Conservation (phyloP, 1,140 invertebrate species). For the Trypoxylus dichotomus region DNA sequence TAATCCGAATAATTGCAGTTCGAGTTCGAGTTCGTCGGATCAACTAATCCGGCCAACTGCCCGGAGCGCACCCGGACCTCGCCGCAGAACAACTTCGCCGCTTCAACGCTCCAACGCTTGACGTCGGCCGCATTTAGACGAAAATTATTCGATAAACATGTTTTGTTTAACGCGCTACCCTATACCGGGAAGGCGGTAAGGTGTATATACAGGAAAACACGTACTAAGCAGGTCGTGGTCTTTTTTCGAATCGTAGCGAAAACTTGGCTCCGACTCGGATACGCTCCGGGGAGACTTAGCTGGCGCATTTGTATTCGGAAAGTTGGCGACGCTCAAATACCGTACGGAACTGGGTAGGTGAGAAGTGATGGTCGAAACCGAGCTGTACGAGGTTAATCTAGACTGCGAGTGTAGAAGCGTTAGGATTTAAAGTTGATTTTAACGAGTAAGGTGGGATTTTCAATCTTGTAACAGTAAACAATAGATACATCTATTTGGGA, state of each 20-base stretch:
- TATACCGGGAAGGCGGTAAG: neutral
- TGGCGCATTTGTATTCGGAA: neutral
- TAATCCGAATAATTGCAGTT: constrained; percentile 7
- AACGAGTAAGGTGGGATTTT: neutral
- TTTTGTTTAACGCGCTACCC: neutral
- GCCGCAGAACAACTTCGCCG: neutral
- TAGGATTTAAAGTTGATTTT: constrained; percentile 1
- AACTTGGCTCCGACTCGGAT: neutral
- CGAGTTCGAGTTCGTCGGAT: neutral
- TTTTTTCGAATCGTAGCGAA: neutral
- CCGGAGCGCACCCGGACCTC: neutral
- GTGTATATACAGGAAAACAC: neutral
- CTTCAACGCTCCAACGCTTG: neutral
- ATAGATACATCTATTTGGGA: too few relatives aligned
- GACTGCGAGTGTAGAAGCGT: neutral
- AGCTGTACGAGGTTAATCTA: neutral
- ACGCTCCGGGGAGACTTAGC: neutral
- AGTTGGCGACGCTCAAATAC: neutral
- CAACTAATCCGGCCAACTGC: constrained; percentile 1
- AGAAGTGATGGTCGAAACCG: neutral
- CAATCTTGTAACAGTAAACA: neutral
- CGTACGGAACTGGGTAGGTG: neutral
- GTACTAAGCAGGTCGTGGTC: neutral
- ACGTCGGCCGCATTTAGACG: neutral
- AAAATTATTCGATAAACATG: constrained; percentile 7